phyloP scores from a whole-genome alignment of 1,140 invertebrate genomes.

The Nebria ingens region DNA sequence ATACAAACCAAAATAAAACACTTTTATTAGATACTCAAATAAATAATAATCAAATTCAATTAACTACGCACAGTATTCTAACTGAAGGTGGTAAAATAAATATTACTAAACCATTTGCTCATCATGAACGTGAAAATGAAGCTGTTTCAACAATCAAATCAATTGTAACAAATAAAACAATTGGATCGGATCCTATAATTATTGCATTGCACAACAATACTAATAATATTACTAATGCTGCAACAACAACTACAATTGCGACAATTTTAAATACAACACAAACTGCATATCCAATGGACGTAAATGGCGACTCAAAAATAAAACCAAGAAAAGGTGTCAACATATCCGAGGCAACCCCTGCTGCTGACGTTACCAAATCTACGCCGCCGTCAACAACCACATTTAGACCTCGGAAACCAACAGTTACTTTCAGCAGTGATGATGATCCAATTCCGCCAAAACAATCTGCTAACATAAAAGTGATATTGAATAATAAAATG shows the following conservation, averaged over 20 bases:
- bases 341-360: slow-evolving; percentile 1
- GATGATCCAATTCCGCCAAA: slow-evolving; percentile 14
- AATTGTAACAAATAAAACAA: neutral
- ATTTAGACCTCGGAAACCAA: slow-evolving; percentile 14
- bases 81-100: neutral
- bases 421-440: slow-evolving; percentile 16
- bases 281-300: neutral
- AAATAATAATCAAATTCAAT: neutral
- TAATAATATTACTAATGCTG: neutral
- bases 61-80: neutral
- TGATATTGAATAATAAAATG: neutral
- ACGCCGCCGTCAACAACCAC: slow-evolving; percentile 13
- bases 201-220: no score
- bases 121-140: neutral
- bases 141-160: neutral
- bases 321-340: neutral
- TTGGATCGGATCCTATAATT: no score
- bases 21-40: no score
- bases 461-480: neutral
- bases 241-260: neutral
- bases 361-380: slow-evolving; percentile 10
- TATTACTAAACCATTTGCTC: neutral
- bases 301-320: neutral
- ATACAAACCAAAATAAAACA: neutral
- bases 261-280: neutral